Evolutionary conservation across 2,888 invertebrate species (phyloP).

Genomic region (Euphydryas editha): DNA sequence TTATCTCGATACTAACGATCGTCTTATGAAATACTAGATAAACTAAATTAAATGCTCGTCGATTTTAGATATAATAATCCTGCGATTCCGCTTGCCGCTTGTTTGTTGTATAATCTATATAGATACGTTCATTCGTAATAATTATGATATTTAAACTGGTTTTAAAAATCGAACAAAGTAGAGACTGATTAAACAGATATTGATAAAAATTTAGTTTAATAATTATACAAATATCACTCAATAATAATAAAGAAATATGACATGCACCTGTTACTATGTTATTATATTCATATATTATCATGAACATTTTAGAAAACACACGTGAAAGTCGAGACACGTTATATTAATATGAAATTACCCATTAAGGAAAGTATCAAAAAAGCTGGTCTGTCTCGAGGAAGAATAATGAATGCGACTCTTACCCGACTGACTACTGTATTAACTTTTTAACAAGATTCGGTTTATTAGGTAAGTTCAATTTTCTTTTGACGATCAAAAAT

Average conservation of each 20-base stretch:
- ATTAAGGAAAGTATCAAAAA: conserved; percentile 20
- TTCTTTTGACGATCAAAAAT: background rate
- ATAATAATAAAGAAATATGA: too few relatives aligned
- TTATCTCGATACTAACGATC: background rate
- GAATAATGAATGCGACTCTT: conserved; percentile 14
- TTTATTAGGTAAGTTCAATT: background rate
- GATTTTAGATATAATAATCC: too few relatives aligned
- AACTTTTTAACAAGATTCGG: conserved; percentile 4
- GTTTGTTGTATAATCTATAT: too few relatives aligned
- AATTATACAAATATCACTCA: too few relatives aligned
- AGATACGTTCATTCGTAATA: too few relatives aligned
- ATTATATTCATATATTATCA: background rate
- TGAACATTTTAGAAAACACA: background rate
- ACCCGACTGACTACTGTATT: conserved; percentile 17
- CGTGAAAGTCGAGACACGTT: background rate
- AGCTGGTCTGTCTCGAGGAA: conserved; percentile 7
- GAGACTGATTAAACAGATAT: too few relatives aligned
- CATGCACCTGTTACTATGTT: too few relatives aligned
- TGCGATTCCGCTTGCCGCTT: too few relatives aligned
- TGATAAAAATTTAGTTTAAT: too few relatives aligned
- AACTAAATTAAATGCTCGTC: background rate
- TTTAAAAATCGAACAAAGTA: too few relatives aligned
- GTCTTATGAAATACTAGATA: background rate
- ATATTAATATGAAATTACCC: background rate
- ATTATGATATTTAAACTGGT: too few relatives aligned